Percentiles rank a stretch among this genome's conserved stretches.
Evolutionary conservation across 2,888 invertebrate genomes (phyloP).

Genomic region (Alitta virens): DNA sequence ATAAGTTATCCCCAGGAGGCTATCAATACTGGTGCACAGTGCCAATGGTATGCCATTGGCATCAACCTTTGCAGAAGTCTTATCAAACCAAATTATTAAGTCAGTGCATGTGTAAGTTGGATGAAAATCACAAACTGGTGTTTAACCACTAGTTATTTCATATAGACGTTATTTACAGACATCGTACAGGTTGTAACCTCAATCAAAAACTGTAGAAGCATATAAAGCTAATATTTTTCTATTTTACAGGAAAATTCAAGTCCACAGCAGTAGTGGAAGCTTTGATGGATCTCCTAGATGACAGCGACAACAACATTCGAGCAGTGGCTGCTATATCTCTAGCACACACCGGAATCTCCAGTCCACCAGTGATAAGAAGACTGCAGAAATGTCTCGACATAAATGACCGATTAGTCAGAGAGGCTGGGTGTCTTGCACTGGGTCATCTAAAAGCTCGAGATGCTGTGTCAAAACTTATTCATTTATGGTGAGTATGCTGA

Average conservation of each 20-base stretch:
- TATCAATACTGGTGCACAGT: too few species aligned
- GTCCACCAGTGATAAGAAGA: slow-evolving; percentile 26
- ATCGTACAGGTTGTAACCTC: too few species aligned
- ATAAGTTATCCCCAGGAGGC: too few species aligned
- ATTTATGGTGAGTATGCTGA: slow-evolving; percentile 41
- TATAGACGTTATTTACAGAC: too few species aligned
- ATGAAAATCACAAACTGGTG: too few species aligned
- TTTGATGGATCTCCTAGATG: slow-evolving; percentile 36
- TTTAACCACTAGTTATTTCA: too few species aligned
- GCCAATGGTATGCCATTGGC: too few species aligned
- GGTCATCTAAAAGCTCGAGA: slow-evolving; percentile 37
- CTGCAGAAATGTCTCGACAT: slow-evolving; percentile 36
- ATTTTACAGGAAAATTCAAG: slow-evolving; percentile 37
- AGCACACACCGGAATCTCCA: slow-evolving; percentile 36
- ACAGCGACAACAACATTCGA: slow-evolving; percentile 39
- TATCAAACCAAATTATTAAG: too few species aligned
- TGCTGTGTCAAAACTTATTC: slow-evolving; percentile 38
- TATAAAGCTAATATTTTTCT: neutral
- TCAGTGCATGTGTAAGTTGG: too few species aligned
- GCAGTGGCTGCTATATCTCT: slow-evolving; percentile 45
- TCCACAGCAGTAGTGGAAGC: slow-evolving; percentile 41
- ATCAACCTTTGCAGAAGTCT: too few species aligned
- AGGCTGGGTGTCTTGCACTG: slow-evolving; percentile 43
- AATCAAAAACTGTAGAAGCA: too few species aligned
- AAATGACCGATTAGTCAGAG: slow-evolving; percentile 42